These are phyloP conservation scores for Carcharodon carcharias DNA, from an alignment of 2,797 vertebrate genomes.

Conservation along the genomic window DNA sequence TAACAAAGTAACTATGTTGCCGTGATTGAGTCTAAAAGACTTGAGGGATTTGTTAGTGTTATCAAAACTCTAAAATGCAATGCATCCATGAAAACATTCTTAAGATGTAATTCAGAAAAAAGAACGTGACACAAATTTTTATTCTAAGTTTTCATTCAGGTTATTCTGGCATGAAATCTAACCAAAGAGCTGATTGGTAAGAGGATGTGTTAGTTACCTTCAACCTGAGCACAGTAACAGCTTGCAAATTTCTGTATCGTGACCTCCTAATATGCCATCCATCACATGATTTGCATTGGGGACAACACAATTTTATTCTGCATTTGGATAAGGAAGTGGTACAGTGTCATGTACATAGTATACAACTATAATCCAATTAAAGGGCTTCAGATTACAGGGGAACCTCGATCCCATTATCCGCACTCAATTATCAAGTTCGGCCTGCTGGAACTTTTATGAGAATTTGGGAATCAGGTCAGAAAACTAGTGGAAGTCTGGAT, in stretches of 20 bases:
- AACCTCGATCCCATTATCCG: slow-evolving; percentile 34
- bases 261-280: slow-evolving; percentile 19
- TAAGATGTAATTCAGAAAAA: neutral
- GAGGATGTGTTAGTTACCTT: neutral
- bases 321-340: slow-evolving; percentile 22
- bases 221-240: neutral
- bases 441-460: neutral
- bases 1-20: neutral
- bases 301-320: slow-evolving; percentile 21
- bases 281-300: slow-evolving; percentile 9
- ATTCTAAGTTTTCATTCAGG: neutral
- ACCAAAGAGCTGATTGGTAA: neutral
- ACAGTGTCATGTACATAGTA: slow-evolving; percentile 36
- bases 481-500: neutral
- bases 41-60: neutral
- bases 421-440: slow-evolving; percentile 27
- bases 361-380: slow-evolving; percentile 37
- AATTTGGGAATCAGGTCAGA: neutral
- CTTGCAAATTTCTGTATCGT: neutral
- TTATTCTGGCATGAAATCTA: neutral
- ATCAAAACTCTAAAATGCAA: neutral
- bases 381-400: slow-evolving; percentile 33
- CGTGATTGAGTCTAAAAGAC: neutral
- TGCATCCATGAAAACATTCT: neutral
- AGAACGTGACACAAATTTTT: neutral